Percentiles rank a stretch among this genome's conserved stretches.
Conservation (phyloP, 2,113 vertebrate genomes). For the Oryzias curvinotus region DNA sequence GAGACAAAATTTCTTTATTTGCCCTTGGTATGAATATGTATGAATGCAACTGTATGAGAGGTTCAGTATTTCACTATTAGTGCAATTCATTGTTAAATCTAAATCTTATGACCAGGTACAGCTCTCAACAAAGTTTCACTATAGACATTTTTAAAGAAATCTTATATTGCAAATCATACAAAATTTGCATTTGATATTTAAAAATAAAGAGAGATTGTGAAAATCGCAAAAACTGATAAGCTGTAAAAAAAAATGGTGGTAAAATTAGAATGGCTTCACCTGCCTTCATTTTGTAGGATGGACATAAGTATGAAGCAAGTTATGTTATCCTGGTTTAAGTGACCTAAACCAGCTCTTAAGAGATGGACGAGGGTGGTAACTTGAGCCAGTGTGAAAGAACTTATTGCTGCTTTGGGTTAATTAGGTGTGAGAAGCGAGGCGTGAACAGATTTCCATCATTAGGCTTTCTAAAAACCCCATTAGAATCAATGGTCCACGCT, state of each 20-base stretch:
- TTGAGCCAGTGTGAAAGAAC: conserved; percentile 81
- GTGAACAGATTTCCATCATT: conserved; percentile 95
- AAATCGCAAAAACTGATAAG: too few species aligned
- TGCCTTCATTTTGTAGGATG: conserved; percentile 17
- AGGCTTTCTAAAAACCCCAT: conserved; percentile 86
- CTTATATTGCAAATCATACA: too few species aligned
- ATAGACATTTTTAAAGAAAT: too few species aligned
- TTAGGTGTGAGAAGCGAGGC: conserved; percentile 84
- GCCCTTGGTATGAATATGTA: too few species aligned
- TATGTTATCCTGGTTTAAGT: conserved; percentile 38
- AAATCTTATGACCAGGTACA: too few species aligned
- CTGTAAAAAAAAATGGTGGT: neutral
- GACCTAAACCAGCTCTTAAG: conserved; percentile 48
- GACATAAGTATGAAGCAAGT: conserved; percentile 22
- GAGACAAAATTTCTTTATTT: too few species aligned
- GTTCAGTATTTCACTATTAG: too few species aligned
- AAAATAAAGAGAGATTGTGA: too few species aligned
- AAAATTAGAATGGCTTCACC: conserved; percentile 15
- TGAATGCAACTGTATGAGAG: too few species aligned
- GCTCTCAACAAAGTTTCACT: too few species aligned
- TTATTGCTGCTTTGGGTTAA: conserved; percentile 85
- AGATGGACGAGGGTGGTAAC: conserved; percentile 69
- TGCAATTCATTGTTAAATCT: too few species aligned
- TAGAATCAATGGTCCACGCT: conserved; percentile 90
- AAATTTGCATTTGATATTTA: too few species aligned